Evolutionary conservation across 2,113 vertebrate genomes (phyloP), one percentile per base, ranked within the genome.

Genomic region (Ameiurus melas): DNA sequence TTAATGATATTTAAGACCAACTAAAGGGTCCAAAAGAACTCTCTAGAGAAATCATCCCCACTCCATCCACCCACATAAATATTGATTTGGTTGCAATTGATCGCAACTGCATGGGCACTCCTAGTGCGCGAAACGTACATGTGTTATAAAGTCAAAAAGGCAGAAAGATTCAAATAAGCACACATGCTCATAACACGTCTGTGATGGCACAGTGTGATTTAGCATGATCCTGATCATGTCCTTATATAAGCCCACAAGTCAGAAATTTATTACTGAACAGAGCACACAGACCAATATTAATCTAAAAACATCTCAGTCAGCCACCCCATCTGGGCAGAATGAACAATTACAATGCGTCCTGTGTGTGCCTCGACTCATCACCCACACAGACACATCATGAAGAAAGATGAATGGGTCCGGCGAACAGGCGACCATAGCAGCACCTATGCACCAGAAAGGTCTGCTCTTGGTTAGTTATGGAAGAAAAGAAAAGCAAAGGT

Each of bases 241-340:
- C 58, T 83, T 88, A 66, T 53, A 88, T 27, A 64, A 78, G 62
- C 66, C n/a, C 13, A 16, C 66, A 19, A 19, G 53, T 51, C 33
- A 66, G 77, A 4, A 84, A 60, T 43, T 12, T n/a, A 13, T 83
- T 85, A 85, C 47, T 66, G n/a, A 64, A 82, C 5, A 36, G 68
- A 85, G 39, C n/a, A 83, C 5, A 47, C 25, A 85, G 66, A 83
- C 43, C 82, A 86, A 87, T 64, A 85, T 70, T 85, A 70, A 83
- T 55, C 78, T 51, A 58, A 64, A 83, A 88, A 83, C 36, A 39
- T 82, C 83, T 30, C 57, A 47, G 30, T 36, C 66, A 81, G 89
- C 62, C 79, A 47, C 73, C 73, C 43, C 78, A 60, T 79, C 81
- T 58, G 66, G 36, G 2, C 55, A 17, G 20, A 73, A 71, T 43